Base-by-base conservation (phyloP, 2,888 invertebrate genomes). In the Protodeltote pygarga region DNA sequence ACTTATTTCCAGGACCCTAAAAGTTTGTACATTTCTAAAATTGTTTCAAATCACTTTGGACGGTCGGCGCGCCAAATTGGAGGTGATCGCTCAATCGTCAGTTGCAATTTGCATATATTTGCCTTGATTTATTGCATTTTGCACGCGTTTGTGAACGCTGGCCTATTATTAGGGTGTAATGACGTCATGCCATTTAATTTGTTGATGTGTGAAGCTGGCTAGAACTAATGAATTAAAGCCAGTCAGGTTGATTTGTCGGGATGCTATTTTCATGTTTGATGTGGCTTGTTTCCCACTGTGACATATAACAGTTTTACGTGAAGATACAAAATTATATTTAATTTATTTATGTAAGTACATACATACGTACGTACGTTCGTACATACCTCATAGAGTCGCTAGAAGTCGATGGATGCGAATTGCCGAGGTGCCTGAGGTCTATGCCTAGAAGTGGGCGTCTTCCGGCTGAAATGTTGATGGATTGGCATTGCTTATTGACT, bases 21-120 rank as follows among this genome's bases (percentile, higher is more conserved):
- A 1, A 19, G 19, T 6, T 4, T 19, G 6, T 3, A 24, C 3
- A 11, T 3, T 40, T 34, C 17, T 41, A 41, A 49, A 54, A 31
- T 31, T 25, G 28, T 13, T 45, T 11, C 5, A 29, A 34, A 45
- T 31, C 29, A 13, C 27, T 33, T 37, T n/a, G 39, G 4, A 14
- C 28, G 23, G 15, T 17, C 25, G 16, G 15, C 14, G 11, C 2
- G 13, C 11, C 14, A 37, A 47, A 60, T 48, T 29, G 31, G n/a
- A 21, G 27, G 39, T 38, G 50, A 42, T 47, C 37, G 37, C 39
- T 27, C 16, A 23, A 20, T 19, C 19, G 45, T 33, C 25, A 38
- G 27, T 34, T 20, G 42, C 55, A 35, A 60, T 60, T 64, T 64
- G 46, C 55, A 64, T 60, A 34, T 19, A 55, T 51, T 42, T 45